These are phyloP conservation scores for Eupithecia vulgata DNA, from an alignment of 2,888 invertebrate species.

Conservation along the genomic window DNA sequence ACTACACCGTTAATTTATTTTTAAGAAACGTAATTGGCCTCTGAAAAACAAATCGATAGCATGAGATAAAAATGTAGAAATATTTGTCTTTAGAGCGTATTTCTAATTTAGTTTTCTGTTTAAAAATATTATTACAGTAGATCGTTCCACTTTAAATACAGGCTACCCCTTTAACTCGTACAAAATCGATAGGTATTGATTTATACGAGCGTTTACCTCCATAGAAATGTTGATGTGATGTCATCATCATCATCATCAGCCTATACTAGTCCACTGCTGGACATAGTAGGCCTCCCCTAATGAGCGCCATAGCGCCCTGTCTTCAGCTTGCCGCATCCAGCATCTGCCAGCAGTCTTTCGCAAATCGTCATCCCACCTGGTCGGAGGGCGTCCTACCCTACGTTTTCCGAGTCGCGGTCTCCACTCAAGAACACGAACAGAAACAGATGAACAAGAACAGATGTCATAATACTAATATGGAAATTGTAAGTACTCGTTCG, in stretches of 20 bases:
- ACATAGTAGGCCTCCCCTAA: no score
- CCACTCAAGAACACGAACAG: no score
- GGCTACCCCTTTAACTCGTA: neutral
- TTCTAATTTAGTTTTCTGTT: neutral
- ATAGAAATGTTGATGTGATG: neutral
- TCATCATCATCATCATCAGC: no score
- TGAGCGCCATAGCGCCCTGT: no score
- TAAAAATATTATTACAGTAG: neutral
- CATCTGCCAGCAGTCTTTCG: no score
- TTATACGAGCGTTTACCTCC: neutral
- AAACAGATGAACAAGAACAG: no score
- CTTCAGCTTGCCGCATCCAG: no score
- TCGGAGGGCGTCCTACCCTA: no score
- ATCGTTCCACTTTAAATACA: neutral
- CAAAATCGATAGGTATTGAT: neutral
- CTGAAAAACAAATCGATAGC: neutral
- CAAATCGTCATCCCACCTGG: no score
- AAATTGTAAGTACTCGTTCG: constrained; percentile 17
- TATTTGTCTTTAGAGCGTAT: neutral
- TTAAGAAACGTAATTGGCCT: neutral
- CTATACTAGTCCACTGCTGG: no score
- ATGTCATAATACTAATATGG: neutral
- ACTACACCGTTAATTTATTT: neutral
- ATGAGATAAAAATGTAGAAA: neutral
- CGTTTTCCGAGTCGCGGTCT: no score